These are phyloP conservation scores for Cyphomyrus plagiostoma DNA, from an alignment of 2,113 vertebrate species.

Conservation along the genomic window DNA sequence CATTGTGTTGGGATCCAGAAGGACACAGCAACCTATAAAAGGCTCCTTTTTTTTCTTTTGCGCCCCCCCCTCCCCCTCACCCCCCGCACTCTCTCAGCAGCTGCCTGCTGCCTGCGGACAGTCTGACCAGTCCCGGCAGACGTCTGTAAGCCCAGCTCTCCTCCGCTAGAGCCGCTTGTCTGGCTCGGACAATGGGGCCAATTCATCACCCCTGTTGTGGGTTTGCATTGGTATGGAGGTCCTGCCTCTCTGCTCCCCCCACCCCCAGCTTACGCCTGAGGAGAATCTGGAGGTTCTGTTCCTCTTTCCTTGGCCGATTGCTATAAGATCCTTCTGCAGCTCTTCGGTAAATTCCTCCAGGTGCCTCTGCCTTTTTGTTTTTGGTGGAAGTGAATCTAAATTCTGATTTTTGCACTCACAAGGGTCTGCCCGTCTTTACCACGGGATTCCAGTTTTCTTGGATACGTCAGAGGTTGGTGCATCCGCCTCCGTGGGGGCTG, in stretches of 20 bases:
- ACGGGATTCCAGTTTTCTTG: neutral
- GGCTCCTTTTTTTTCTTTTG: constrained; percentile 48
- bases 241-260: neutral
- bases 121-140: neutral
- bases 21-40: constrained; percentile 70
- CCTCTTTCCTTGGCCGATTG: neutral
- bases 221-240: neutral
- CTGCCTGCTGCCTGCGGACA: constrained; percentile 19
- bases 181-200: constrained; percentile 5
- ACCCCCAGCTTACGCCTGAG: neutral
- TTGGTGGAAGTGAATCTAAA: neutral
- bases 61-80: neutral
- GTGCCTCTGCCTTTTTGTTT: neutral
- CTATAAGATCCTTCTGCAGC: neutral
- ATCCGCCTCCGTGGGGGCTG: neutral
- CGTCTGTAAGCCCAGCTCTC: neutral
- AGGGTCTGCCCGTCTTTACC: neutral
- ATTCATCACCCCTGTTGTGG: constrained; percentile 11
- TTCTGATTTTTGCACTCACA: neutral
- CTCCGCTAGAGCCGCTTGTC: neutral
- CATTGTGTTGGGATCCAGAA: constrained; percentile 70
- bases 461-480: neutral
- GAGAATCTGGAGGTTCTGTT: neutral
- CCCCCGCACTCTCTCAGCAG: neutral
- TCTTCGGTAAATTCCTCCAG: neutral